These are phyloP conservation scores for Drosophila ironensis DNA, from an alignment of 1,140 invertebrate species.

Conservation along the genomic window DNA sequence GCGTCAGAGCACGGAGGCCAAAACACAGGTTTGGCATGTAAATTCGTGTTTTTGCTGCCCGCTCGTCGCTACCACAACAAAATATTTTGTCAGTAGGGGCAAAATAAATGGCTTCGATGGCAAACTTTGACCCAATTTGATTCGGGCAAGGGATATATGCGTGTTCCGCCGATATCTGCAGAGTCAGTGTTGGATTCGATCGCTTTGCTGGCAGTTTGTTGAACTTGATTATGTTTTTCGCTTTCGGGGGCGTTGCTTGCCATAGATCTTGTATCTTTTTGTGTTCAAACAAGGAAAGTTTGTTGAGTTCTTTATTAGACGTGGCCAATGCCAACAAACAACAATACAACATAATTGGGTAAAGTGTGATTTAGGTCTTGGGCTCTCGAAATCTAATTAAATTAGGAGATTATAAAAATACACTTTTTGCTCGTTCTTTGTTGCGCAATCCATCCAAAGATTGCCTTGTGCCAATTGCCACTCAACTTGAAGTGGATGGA, in stretches of 20 bases:
- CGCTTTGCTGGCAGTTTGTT: constrained; percentile 18
- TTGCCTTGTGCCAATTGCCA: constrained; percentile 49
- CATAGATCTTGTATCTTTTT: constrained; percentile 10
- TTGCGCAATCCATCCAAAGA: constrained; percentile 46
- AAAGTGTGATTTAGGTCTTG: background rate
- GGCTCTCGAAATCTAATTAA: background rate
- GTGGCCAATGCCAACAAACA: background rate
- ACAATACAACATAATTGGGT: background rate
- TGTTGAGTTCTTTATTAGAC: background rate
- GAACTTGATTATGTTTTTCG: constrained; percentile 32
- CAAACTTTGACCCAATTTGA: constrained; percentile 47
- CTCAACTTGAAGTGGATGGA: constrained; percentile 52
- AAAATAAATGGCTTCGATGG: constrained; percentile 31
- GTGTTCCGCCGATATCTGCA: constrained; percentile 14
- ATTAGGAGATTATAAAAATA: background rate
- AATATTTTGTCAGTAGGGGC: constrained; percentile 40
- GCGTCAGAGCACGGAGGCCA: constrained; percentile 17
- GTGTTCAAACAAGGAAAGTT: constrained; percentile 2
- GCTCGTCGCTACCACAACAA: constrained; percentile 21
- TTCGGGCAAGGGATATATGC: constrained; percentile 10
- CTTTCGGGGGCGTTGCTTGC: constrained; percentile 17
- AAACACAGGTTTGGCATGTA: constrained; percentile 41
- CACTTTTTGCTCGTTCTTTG: constrained; percentile 23
- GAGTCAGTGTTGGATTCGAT: constrained; percentile 32
- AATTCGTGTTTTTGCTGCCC: constrained; percentile 1